These are phyloP conservation scores for Glyphotaelius pellucidus DNA, from an alignment of 2,888 invertebrate species.

Conservation along the genomic window DNA sequence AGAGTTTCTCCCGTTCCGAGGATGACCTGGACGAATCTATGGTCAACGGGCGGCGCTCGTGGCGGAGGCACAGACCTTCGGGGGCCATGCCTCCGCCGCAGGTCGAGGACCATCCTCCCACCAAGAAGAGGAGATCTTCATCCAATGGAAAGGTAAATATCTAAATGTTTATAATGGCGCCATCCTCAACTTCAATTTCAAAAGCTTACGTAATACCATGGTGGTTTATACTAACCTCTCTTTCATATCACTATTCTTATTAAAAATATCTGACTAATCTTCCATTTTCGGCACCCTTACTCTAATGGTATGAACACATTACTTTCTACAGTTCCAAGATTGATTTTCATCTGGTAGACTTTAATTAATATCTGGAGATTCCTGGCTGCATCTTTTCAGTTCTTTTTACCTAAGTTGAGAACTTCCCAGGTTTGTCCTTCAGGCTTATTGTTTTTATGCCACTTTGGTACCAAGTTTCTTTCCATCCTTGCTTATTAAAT, in stretches of 20 bases:
- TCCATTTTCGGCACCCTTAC: neutral
- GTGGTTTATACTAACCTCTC: neutral
- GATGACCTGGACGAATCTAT: conserved; percentile 85
- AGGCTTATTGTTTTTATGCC: neutral
- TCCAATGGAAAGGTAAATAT: conserved; percentile 70
- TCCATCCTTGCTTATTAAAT: neutral
- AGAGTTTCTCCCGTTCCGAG: conserved; percentile 90
- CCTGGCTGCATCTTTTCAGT: neutral
- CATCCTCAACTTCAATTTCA: neutral
- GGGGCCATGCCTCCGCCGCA: conserved; percentile 68
- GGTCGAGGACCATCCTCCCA: conserved; percentile 70
- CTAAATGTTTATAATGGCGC: neutral
- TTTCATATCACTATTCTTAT: neutral
- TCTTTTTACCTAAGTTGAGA: neutral
- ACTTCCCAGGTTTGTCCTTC: neutral
- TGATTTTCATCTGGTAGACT: neutral
- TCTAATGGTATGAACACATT: neutral
- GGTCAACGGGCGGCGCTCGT: conserved; percentile 75
- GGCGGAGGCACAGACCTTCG: conserved; percentile 75
- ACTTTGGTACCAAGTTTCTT: neutral
- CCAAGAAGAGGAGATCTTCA: conserved; percentile 74
- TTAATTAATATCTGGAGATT: neutral
- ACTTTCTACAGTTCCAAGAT: neutral
- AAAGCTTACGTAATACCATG: neutral
- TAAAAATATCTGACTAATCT: neutral